Percentiles rank a stretch among this genome's conserved stretches.
Evolutionary conservation across 2,888 invertebrate genomes (phyloP).

Genomic region (Drosophila neonasuta): DNA sequence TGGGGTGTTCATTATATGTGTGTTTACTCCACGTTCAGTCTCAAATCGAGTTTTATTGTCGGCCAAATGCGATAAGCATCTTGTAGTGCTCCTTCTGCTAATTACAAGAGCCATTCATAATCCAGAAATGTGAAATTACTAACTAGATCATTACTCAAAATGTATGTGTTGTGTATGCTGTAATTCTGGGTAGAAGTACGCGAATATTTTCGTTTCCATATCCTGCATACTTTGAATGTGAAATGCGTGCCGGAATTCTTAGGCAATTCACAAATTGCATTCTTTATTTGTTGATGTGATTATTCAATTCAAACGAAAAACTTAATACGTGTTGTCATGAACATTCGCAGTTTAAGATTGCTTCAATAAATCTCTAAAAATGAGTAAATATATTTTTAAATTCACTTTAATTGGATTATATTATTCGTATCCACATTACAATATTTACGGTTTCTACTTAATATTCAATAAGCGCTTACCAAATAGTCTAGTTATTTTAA

Average conservation of each 20-base stretch:
- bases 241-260: constrained; percentile 52
- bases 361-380: not conserved
- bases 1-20: constrained; percentile 16
- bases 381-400: too few relatives aligned
- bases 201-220: not conserved
- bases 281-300: not conserved
- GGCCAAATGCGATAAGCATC: constrained; percentile 59
- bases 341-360: not conserved
- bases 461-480: not conserved
- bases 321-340: not conserved
- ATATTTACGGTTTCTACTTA: not conserved
- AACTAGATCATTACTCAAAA: constrained; percentile 37
- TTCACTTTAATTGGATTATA: too few relatives aligned
- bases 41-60: constrained; percentile 72
- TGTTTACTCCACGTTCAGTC: constrained; percentile 38
- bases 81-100: constrained; percentile 65
- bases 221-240: not conserved
- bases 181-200: constrained; percentile 8
- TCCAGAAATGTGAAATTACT: constrained; percentile 42
- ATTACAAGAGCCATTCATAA: constrained; percentile 67
- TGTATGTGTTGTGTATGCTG: constrained; percentile 22
- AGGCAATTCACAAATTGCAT: constrained; percentile 16
- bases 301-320: not conserved
- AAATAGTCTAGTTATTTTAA: not conserved
- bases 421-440: too few relatives aligned